A percentile compares a stretch with the other conserved stretches of the same genome.
These are phyloP conservation scores for Amblyopsis hoosieri DNA, from an alignment of 2,797 vertebrate genomes.

Conservation along the genomic window DNA sequence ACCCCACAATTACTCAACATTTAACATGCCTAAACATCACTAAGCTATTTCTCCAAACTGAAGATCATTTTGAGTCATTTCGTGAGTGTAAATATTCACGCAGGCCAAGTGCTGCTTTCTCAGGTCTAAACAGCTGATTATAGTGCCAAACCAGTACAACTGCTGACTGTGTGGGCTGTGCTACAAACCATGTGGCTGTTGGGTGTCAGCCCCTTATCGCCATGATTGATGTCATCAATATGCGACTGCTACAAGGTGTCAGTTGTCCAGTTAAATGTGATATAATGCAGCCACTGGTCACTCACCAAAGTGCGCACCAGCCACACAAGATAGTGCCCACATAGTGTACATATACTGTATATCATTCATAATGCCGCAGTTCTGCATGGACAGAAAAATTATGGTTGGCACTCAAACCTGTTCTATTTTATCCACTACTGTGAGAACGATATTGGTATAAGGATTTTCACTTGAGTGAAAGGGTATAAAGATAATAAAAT, in stretches of 20 bases:
- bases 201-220: conserved; percentile 45
- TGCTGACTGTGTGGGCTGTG: conserved; percentile 27
- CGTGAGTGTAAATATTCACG: not conserved
- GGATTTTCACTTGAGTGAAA: conserved; percentile 23
- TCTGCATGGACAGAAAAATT: conserved; percentile 22
- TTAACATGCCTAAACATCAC: too few relatives aligned
- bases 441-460: conserved; percentile 37
- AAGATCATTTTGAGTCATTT: too few relatives aligned
- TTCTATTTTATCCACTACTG: conserved; percentile 44
- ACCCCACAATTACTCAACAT: too few relatives aligned
- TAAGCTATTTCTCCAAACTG: too few relatives aligned
- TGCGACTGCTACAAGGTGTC: conserved; percentile 40
- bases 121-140: not conserved
- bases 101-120: not conserved
- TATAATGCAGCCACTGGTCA: conserved; percentile 35
- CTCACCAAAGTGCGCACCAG: conserved; percentile 22
- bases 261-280: conserved; percentile 31
- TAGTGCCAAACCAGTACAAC: not conserved
- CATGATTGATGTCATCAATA: conserved; percentile 51
- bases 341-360: conserved; percentile 5
- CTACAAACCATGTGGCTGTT: conserved; percentile 30
- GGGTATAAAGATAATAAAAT: conserved; percentile 9
- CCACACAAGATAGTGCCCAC: conserved; percentile 9
- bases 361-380: conserved; percentile 26
- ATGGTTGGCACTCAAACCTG: conserved; percentile 45